A percentile compares a stretch with the other conserved stretches of the same genome.
Evolutionary conservation across 2,888 invertebrate genomes (phyloP).

Genomic region (Lysandra bellargus): DNA sequence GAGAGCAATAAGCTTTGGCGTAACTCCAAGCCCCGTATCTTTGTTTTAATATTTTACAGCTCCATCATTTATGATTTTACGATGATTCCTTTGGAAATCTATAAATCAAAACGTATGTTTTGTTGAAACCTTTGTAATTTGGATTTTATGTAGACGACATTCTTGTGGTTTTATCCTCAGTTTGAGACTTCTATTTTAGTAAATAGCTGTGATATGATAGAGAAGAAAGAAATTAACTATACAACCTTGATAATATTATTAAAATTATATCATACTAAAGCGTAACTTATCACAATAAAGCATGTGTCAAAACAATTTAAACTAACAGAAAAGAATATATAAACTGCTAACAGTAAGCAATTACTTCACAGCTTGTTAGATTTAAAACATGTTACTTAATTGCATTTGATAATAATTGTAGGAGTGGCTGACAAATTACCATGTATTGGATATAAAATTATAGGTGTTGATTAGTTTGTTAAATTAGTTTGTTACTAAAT

Average conservation of each 20-base stretch:
- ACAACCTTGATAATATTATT: background rate
- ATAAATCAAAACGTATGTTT: slow-evolving; percentile 50
- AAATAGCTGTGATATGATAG: background rate
- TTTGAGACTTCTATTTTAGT: background rate
- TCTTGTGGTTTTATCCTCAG: background rate
- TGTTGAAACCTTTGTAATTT: slow-evolving; percentile 20
- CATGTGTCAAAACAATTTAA: slow-evolving; percentile 1
- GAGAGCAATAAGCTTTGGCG: slow-evolving; percentile 56
- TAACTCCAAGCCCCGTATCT: slow-evolving; percentile 55
- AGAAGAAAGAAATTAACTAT: background rate
- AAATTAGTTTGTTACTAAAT: slow-evolving; percentile 39
- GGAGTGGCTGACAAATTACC: background rate
- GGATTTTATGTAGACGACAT: background rate
- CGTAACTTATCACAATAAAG: background rate
- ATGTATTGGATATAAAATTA: slow-evolving; percentile 6
- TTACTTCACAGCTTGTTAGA: background rate
- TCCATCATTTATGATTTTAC: slow-evolving; percentile 31
- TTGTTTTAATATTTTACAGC: slow-evolving; percentile 58
- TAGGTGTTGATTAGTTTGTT: slow-evolving; percentile 42
- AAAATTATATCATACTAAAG: background rate
- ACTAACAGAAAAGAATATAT: too few species aligned
- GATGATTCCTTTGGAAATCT: slow-evolving; percentile 46
- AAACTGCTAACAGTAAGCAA: background rate
- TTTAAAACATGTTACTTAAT: slow-evolving; percentile 8
- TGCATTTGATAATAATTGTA: slow-evolving; percentile 13